Conservation (phyloP, 2,888 invertebrate genomes). For the Pyralis farinalis region DNA sequence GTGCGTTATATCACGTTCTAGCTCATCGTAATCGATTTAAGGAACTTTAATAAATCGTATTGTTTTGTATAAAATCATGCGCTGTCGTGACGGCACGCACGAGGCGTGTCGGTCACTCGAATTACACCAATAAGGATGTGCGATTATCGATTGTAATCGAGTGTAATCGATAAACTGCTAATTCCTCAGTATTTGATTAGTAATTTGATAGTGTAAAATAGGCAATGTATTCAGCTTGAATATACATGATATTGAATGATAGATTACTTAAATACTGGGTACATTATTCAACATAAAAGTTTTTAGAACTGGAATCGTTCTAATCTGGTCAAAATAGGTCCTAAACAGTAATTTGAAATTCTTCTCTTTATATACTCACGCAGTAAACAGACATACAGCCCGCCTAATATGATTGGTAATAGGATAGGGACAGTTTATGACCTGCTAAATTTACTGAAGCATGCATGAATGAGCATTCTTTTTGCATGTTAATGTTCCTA, state of each 20-base stretch:
- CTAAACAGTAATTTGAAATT: no score
- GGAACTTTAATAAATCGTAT: slow-evolving; percentile 13
- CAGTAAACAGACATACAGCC: no score
- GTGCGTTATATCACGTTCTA: slow-evolving; percentile 20
- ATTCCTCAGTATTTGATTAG: not conserved
- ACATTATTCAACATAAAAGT: no score
- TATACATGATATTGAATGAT: not conserved
- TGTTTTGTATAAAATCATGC: slow-evolving; percentile 27
- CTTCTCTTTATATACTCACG: no score
- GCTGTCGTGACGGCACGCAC: slow-evolving; percentile 12
- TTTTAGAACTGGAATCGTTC: no score
- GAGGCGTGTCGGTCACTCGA: slow-evolving; percentile 6
- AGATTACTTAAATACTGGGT: no score
- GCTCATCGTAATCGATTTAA: slow-evolving; percentile 11
- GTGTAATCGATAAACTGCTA: slow-evolving; percentile 6
- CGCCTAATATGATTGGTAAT: no score
- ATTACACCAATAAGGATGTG: slow-evolving; percentile 10
- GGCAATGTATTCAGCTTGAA: not conserved
- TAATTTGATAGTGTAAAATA: not conserved
- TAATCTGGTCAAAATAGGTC: no score
- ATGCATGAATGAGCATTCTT: no score
- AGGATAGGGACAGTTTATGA: no score
- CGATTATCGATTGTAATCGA: slow-evolving; percentile 7
- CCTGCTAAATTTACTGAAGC: no score
- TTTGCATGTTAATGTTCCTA: no score